phyloP scores from a whole-genome alignment of 2,113 vertebrate species.

The Callocephalon fimbriatum region DNA sequence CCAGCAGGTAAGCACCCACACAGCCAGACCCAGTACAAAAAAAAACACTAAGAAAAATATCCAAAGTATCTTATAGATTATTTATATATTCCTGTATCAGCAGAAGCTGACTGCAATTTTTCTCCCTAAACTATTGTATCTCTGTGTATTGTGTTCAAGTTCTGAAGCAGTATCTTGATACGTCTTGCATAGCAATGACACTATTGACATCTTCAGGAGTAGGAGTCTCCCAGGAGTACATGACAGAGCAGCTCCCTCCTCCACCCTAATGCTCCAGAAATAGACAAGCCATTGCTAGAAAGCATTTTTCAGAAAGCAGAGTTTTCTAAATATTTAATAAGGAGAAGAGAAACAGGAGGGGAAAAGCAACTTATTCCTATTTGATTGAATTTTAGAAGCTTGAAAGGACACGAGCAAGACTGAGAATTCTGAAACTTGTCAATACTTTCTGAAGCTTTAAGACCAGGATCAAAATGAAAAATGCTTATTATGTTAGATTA shows the following conservation, averaged over 20 bases:
- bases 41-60: neutral
- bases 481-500: neutral
- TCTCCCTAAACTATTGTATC: neutral
- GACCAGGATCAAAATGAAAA: neutral
- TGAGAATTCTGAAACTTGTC: neutral
- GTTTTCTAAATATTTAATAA: constrained; percentile 37
- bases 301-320: constrained; percentile 54
- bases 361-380: neutral
- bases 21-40: neutral
- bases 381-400: neutral
- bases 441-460: neutral
- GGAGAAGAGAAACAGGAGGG: neutral
- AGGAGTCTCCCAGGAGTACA: constrained; percentile 64
- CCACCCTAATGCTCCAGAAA: constrained; percentile 61
- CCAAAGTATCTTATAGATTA: neutral
- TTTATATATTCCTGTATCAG: neutral
- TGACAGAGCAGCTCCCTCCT: constrained; percentile 61
- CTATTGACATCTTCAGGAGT: constrained; percentile 55
- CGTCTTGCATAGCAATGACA: constrained; percentile 1
- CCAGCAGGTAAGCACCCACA: too few species aligned
- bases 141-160: neutral
- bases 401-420: neutral
- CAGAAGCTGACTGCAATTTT: neutral
- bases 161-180: neutral
- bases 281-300: constrained; percentile 62